Base-by-base conservation (phyloP, 2,888 invertebrate species). In the Athrips mouffetella region DNA sequence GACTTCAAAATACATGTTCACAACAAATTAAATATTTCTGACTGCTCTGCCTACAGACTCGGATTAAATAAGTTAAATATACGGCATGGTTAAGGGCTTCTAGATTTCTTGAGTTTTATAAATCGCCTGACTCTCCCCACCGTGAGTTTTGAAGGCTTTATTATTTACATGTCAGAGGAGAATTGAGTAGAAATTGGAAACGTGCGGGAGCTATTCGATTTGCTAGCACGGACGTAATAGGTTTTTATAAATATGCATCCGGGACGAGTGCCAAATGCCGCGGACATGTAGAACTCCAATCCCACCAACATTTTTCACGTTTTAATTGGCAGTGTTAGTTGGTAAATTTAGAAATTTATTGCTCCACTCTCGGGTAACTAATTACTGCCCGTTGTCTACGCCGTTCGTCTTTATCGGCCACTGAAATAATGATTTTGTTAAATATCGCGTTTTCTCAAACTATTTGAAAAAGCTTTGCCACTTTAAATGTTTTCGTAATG, bases 191-290 rank as follows among this genome's bases (percentile, higher is more conserved):
- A 27, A 37, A 39, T 40, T 30, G 31, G 23, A 48, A 41, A 48
- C 47, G 41, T 30, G 33, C 41, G 23, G 20, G 40, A 48, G 11
- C 41, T 29, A 41, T 48, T 41, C 47, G 25, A 41, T 23, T 41
- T 13, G 23, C 23, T 29, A 47, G 35, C 23, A n/a, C 39, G 45
- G 37, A 23, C 23, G 50, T 42, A 51, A 45, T 46, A 48, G 46
- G 48, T 55, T 62, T n/a, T 62, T 51, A 53, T 53, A 55, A 63
- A 64, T 60, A 48, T 51, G 58, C 60, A 44, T 44, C 54, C 53
- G 65, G 73, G 69, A 58, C 52, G 45, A 23, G 52, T 70, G 73
- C 71, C 71, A 73, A 73, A 71, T 61, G 58, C 54, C 57, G 55
- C 51, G 50, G 51, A 55, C 58, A 54, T 54, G 54, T 58, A 55